Conservation (phyloP, 2,113 vertebrate genomes). For the Rhagologus leucostigma region DNA sequence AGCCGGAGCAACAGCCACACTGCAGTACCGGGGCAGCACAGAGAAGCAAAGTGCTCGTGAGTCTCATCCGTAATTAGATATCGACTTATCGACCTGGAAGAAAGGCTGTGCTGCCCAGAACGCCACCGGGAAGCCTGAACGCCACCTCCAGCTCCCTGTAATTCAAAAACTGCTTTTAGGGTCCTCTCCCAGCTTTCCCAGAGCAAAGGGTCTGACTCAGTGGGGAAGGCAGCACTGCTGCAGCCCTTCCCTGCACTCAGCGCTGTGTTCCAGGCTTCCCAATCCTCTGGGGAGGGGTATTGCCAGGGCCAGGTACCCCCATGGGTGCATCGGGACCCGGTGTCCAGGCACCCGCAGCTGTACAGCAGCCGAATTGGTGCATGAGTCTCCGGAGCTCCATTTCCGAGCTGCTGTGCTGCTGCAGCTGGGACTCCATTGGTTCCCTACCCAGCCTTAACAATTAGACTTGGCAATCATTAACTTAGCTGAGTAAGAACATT, state of each 20-base stretch:
- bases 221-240: not conserved
- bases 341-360: accelerated
- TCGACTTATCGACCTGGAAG: not conserved
- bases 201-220: not conserved
- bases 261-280: not conserved
- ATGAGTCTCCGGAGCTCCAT: too few relatives aligned
- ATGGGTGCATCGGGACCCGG: accelerated
- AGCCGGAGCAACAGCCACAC: accelerated
- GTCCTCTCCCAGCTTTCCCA: not conserved
- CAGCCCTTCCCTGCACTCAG: not conserved
- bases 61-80: not conserved
- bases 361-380: not conserved
- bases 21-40: not conserved
- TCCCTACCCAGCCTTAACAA: not conserved
- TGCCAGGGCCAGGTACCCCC: not conserved
- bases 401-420: not conserved
- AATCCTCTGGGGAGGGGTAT: not conserved
- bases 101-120: not conserved
- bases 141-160: not conserved
- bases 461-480: not conserved
- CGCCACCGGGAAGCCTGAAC: accelerated
- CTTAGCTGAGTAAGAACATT: not conserved
- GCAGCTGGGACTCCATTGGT: not conserved
- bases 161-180: not conserved
- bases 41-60: not conserved